Evolutionary conservation across 2,888 invertebrate species (phyloP).

Genomic region (Carabus problematicus): DNA sequence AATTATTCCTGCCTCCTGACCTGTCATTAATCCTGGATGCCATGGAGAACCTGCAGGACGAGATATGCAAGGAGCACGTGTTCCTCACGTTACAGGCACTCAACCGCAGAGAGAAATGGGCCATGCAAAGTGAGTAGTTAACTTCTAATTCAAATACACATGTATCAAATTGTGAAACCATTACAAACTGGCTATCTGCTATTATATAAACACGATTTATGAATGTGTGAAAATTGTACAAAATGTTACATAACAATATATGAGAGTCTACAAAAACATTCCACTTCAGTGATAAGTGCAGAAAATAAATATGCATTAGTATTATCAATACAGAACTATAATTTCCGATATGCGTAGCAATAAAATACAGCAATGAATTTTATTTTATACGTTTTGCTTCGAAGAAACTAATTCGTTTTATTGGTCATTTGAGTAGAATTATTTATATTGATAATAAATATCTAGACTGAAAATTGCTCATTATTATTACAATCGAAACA

Average conservation of each 20-base stretch:
- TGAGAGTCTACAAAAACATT: neutral
- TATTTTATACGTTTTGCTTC: too few relatives aligned
- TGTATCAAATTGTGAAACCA: neutral
- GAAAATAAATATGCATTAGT: too few relatives aligned
- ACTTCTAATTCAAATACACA: constrained; percentile 8
- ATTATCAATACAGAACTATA: too few relatives aligned
- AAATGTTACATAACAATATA: neutral
- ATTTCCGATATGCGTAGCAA: too few relatives aligned
- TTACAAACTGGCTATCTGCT: neutral
- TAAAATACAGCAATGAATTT: too few relatives aligned
- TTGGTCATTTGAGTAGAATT: too few relatives aligned
- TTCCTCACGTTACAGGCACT: constrained; percentile 62
- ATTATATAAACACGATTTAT: neutral
- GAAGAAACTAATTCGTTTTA: too few relatives aligned
- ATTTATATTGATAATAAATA: too few relatives aligned
- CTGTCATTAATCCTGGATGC: constrained; percentile 62
- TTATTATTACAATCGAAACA: too few relatives aligned
- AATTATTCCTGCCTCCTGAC: constrained; percentile 51
- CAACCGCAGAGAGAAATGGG: constrained; percentile 57
- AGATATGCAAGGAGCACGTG: constrained; percentile 62
- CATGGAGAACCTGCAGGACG: constrained; percentile 60
- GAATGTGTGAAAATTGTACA: neutral
- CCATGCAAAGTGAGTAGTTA: constrained; percentile 45
- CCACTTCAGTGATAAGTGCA: too few relatives aligned
- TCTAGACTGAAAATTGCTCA: too few relatives aligned